Conservation (phyloP, 2,888 invertebrate genomes). For the Cyrtodaria siliqua region DNA sequence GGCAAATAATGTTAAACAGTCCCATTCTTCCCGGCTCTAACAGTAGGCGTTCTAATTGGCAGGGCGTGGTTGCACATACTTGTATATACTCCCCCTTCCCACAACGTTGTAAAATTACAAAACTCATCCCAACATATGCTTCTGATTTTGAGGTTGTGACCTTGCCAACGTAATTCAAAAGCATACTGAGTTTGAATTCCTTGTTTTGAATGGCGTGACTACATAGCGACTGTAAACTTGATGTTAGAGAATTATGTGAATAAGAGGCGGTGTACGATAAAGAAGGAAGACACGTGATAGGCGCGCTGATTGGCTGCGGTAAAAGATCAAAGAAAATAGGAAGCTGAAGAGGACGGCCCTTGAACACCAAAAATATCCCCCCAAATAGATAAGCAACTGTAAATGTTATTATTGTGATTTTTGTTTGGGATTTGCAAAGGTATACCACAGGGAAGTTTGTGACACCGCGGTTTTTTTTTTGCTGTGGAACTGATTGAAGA, state of each 20-base stretch:
- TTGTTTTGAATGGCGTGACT: too few species aligned
- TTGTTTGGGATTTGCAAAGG: conserved; percentile 36
- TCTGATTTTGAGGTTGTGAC: conserved; percentile 4
- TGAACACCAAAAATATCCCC: conserved; percentile 11
- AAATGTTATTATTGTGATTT: conserved; percentile 51
- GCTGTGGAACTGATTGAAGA: conserved; percentile 18
- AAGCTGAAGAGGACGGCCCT: conserved; percentile 40
- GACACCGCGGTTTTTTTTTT: conserved; percentile 32
- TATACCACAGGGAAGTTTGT: conserved; percentile 24
- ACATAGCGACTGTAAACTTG: too few species aligned
- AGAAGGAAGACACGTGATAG: conserved; percentile 11
- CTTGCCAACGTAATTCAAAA: background rate
- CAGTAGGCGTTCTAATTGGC: conserved; percentile 34
- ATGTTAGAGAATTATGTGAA: too few species aligned
- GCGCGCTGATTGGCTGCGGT: conserved; percentile 37
- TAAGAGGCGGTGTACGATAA: too few species aligned
- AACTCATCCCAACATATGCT: conserved; percentile 13
- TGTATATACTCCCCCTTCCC: conserved; percentile 9
- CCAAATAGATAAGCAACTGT: conserved; percentile 53
- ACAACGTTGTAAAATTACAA: conserved; percentile 15
- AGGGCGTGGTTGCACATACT: conserved; percentile 24
- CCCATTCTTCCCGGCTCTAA: conserved; percentile 4
- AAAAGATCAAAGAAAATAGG: conserved; percentile 33
- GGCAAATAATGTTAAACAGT: background rate
- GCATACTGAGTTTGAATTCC: conserved; percentile 6